These are phyloP conservation scores for Phaetusa simplex DNA, from an alignment of 2,113 vertebrate genomes.

Conservation along the genomic window DNA sequence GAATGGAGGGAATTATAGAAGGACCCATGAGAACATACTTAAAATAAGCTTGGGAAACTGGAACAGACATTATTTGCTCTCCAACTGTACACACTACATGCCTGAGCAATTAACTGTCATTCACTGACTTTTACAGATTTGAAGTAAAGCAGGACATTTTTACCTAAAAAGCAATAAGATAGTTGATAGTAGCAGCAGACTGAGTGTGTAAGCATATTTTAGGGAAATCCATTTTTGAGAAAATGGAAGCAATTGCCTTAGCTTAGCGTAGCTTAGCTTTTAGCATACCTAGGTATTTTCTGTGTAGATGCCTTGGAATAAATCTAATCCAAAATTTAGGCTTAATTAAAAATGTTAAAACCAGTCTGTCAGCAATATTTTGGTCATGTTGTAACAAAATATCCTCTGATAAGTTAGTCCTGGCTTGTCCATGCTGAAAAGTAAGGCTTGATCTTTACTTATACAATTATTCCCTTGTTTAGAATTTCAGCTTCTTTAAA, in stretches of 20 bases:
- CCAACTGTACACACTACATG: background rate
- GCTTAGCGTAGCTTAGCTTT: background rate
- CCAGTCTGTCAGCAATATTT: background rate
- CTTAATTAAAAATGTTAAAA: background rate
- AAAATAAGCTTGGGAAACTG: background rate
- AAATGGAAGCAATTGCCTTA: background rate
- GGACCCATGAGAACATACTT: background rate
- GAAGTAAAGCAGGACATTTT: background rate
- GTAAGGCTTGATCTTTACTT: background rate
- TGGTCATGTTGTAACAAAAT: background rate
- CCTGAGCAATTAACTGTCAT: conserved; percentile 41
- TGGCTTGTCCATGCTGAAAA: background rate
- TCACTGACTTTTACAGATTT: background rate
- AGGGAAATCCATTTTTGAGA: background rate
- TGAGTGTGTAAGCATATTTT: background rate
- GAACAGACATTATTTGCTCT: conserved; percentile 17
- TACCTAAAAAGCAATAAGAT: background rate
- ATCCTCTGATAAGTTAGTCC: background rate
- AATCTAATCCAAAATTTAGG: background rate
- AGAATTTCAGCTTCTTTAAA: background rate
- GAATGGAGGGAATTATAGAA: background rate
- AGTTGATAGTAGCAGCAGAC: background rate
- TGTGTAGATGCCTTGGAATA: background rate
- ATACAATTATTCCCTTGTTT: background rate
- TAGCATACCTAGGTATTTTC: background rate